Percentiles rank a stretch among this genome's conserved stretches.
phyloP scores from a whole-genome alignment of 2,888 invertebrate species.

The Caenorhabditis wallacei region DNA sequence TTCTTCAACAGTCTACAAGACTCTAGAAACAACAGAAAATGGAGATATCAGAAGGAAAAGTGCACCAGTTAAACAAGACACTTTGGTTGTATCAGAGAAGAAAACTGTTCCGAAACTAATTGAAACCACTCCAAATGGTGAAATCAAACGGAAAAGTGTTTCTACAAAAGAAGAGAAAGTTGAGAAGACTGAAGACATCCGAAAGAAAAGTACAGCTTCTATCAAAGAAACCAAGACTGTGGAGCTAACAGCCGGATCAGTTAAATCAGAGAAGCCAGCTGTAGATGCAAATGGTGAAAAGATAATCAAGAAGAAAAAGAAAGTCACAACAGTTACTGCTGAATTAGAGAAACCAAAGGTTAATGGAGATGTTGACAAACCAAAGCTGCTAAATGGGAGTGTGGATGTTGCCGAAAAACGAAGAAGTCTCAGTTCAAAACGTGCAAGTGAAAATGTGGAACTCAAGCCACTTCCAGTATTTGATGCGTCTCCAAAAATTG shows the following conservation, averaged over 20 bases:
- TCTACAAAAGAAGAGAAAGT: slow-evolving; percentile 16
- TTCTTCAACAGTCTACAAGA: slow-evolving; percentile 13
- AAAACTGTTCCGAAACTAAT: slow-evolving; percentile 7
- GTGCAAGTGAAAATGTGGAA: slow-evolving; percentile 20
- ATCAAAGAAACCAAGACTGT: slow-evolving; percentile 39
- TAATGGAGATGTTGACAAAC: background rate
- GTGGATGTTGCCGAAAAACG: slow-evolving; percentile 27
- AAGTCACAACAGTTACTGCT: slow-evolving; percentile 40
- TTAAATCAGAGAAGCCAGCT: slow-evolving; percentile 20
- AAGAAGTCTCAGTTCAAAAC: slow-evolving; percentile 39
- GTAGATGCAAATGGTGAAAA: slow-evolving; percentile 14
- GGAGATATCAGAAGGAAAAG: slow-evolving; percentile 47
- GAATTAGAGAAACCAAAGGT: slow-evolving; percentile 45
- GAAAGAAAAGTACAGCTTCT: slow-evolving; percentile 34
- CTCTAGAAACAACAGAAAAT: slow-evolving; percentile 44
- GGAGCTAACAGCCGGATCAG: slow-evolving; percentile 9
- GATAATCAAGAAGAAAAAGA: slow-evolving; percentile 55
- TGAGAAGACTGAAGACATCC: slow-evolving; percentile 18
- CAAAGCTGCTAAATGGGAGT: background rate
- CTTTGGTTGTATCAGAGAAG: background rate
- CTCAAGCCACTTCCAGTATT: slow-evolving; percentile 1
- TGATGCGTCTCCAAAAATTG: slow-evolving; percentile 17
- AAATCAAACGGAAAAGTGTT: slow-evolving; percentile 33
- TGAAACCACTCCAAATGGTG: slow-evolving; percentile 33
- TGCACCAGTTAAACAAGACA: slow-evolving; percentile 15